Conservation (phyloP, 1,140 invertebrate genomes). For the Zaprionus capensis region DNA sequence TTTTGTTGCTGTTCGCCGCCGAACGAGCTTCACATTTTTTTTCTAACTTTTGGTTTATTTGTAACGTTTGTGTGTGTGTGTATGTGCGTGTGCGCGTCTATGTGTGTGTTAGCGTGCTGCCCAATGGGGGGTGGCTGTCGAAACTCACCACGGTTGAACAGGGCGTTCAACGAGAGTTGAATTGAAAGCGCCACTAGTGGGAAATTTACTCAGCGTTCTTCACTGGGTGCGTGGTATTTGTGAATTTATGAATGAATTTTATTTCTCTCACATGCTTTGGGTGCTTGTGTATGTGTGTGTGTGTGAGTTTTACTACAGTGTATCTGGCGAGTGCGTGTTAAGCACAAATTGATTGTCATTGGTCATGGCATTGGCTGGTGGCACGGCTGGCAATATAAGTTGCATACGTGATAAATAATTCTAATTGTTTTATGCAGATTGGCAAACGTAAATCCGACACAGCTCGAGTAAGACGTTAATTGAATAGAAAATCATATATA, state of each 20-base stretch:
- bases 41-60: conserved; percentile 64
- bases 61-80: conserved; percentile 38
- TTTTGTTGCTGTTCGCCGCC: conserved; percentile 66
- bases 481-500: not conserved
- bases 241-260: conserved; percentile 74
- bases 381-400: conserved; percentile 22
- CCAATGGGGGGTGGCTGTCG: conserved; percentile 70
- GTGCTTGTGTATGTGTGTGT: not conserved
- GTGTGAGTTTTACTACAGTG: conserved; percentile 13
- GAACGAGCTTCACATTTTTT: conserved; percentile 56
- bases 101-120: conserved; percentile 37
- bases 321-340: conserved; percentile 56
- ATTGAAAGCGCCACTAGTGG: conserved; percentile 38
- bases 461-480: not conserved
- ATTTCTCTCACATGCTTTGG: not conserved
- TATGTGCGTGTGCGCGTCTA: conserved; percentile 40
- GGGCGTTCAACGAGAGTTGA: conserved; percentile 60
- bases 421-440: conserved; percentile 23
- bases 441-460: not conserved
- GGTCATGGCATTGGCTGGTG: conserved; percentile 64
- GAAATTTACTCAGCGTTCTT: conserved; percentile 67
- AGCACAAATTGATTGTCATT: conserved; percentile 71
- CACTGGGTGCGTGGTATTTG: conserved; percentile 38
- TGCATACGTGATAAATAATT: conserved; percentile 26
- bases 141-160: conserved; percentile 65